Evolutionary conservation across 2,113 vertebrate species (phyloP).

Genomic region (Budorcas taxicolor): DNA sequence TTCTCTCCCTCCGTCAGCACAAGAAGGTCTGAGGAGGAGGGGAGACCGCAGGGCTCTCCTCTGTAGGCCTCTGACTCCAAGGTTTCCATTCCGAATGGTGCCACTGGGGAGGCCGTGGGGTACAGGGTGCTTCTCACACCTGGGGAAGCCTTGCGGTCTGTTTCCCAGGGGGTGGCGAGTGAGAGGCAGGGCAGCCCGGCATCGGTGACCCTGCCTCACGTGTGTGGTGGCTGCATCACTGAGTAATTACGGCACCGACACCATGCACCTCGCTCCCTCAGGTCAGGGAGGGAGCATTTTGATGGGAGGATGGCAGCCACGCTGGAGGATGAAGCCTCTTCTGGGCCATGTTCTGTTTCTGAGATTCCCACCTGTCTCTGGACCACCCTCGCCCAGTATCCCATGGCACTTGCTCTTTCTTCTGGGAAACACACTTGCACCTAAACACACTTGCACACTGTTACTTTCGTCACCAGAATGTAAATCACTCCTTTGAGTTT

Average conservation of each 20-base stretch:
- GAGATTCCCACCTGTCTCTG: background rate
- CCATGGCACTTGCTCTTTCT: background rate
- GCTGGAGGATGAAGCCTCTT: background rate
- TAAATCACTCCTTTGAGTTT: background rate
- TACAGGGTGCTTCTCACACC: background rate
- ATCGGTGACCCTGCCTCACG: background rate
- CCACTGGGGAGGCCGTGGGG: fast-evolving
- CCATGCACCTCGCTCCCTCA: fast-evolving
- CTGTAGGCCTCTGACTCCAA: background rate
- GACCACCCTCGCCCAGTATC: background rate
- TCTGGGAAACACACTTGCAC: background rate
- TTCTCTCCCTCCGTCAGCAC: background rate
- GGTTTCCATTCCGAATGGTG: background rate
- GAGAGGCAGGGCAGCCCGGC: background rate
- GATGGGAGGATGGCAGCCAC: background rate
- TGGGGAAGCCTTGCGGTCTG: background rate
- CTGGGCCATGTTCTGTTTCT: background rate
- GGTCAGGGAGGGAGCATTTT: background rate
- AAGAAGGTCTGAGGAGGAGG: background rate
- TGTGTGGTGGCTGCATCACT: too few relatives aligned
- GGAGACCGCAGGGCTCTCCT: background rate
- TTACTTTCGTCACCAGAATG: background rate
- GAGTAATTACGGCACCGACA: fast-evolving
- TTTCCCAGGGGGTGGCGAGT: background rate
- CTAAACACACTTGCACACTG: background rate